Conservation (phyloP, 2,888 invertebrate species). For the Anaspis maculata region DNA sequence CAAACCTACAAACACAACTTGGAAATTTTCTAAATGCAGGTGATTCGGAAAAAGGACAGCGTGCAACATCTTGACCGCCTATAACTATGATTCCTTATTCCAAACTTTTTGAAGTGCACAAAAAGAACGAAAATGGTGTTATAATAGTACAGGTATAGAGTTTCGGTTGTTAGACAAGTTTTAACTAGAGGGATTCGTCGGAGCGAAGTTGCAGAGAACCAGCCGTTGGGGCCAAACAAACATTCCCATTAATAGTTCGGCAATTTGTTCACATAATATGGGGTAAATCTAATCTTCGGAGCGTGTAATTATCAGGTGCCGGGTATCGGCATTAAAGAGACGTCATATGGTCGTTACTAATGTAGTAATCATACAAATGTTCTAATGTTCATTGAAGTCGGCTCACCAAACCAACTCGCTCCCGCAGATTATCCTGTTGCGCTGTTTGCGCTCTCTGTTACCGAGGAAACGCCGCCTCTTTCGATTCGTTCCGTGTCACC, state of each 20-base stretch:
- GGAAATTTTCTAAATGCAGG: constrained; percentile 22
- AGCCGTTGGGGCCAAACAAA: too few species aligned
- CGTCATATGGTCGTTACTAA: constrained; percentile 11
- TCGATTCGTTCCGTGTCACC: constrained; percentile 11
- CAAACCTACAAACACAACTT: constrained; percentile 20
- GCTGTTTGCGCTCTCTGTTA: constrained; percentile 21
- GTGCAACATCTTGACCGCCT: not conserved
- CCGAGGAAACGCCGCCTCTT: constrained; percentile 13
- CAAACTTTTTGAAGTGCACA: not conserved
- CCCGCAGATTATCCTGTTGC: constrained; percentile 22
- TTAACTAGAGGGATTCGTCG: too few species aligned
- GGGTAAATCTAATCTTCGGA: too few species aligned
- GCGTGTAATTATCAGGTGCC: constrained; percentile 18
- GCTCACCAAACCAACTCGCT: constrained; percentile 17
- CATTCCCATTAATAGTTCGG: constrained; percentile 19
- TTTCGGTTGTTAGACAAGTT: too few species aligned
- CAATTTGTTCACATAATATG: constrained; percentile 17
- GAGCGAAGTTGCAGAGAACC: too few species aligned
- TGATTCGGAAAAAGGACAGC: constrained; percentile 1
- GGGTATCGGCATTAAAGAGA: constrained; percentile 7
- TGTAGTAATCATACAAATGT: too few species aligned
- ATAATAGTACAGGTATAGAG: too few species aligned
- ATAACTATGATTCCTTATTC: not conserved
- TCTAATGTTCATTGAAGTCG: constrained; percentile 18
- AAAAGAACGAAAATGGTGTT: too few species aligned